Evolutionary conservation across 2,888 invertebrate species (phyloP).

Genomic region (Brachycybe producta): DNA sequence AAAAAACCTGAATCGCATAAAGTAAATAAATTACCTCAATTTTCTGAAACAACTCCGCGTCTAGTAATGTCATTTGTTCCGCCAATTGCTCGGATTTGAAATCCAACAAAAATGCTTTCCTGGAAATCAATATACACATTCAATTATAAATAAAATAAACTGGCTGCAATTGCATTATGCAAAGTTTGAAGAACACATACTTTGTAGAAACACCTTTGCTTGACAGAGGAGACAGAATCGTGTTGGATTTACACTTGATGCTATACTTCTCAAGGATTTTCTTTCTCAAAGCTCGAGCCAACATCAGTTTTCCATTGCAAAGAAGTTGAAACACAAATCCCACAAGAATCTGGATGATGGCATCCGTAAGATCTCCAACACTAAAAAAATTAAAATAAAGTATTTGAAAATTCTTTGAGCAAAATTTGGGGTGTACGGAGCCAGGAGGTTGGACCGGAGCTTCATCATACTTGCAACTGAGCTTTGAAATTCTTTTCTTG

Average conservation of each 20-base stretch:
- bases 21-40: conserved; percentile 69
- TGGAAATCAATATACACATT: conserved; percentile 20
- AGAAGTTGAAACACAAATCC: conserved; percentile 89
- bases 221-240: conserved; percentile 37
- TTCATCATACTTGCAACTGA: too few relatives aligned
- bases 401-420: not conserved
- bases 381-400: conserved; percentile 39
- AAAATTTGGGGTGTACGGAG: too few relatives aligned
- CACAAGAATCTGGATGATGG: conserved; percentile 67
- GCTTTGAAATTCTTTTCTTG: too few relatives aligned
- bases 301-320: conserved; percentile 75
- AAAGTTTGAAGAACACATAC: conserved; percentile 31
- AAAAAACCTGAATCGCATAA: not conserved
- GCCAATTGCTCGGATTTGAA: conserved; percentile 92
- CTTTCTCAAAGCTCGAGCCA: conserved; percentile 77
- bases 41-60: conserved; percentile 86
- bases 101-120: conserved; percentile 58
- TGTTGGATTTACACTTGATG: conserved; percentile 43
- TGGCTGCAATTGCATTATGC: not conserved
- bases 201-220: conserved; percentile 44
- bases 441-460: too few relatives aligned
- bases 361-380: conserved; percentile 67
- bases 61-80: conserved; percentile 94
- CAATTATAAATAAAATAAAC: not conserved
- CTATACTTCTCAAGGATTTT: conserved; percentile 77